Percentiles rank a stretch among this genome's conserved stretches.
Conservation (phyloP, 2,797 vertebrate genomes). For the Chelidonichthys spinosus region DNA sequence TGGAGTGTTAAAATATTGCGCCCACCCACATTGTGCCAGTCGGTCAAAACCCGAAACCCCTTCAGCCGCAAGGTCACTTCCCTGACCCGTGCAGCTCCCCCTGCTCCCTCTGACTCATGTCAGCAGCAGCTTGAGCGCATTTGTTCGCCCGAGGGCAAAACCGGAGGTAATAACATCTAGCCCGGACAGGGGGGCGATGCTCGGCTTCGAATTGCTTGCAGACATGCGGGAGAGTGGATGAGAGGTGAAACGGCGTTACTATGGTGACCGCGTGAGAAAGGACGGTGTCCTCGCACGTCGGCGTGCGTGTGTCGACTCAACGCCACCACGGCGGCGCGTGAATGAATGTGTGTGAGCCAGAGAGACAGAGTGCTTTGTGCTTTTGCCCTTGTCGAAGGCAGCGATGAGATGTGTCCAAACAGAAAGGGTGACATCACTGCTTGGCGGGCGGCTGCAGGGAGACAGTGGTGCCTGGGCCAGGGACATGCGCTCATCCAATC, state of each 20-base stretch:
- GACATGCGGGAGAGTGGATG: not conserved
- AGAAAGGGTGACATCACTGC: constrained; percentile 77
- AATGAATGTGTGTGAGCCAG: not conserved
- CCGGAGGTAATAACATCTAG: not conserved
- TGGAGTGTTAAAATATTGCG: not conserved
- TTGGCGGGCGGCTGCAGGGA: constrained; percentile 71
- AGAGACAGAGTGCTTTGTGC: constrained; percentile 46
- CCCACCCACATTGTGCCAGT: not conserved
- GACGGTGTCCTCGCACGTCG: constrained; percentile 13
- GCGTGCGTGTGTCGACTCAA: not conserved
- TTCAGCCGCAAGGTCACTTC: constrained; percentile 13
- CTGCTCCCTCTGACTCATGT: constrained; percentile 1
- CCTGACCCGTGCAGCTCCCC: constrained; percentile 4
- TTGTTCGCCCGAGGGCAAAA: constrained; percentile 15
- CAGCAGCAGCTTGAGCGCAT: constrained; percentile 8
- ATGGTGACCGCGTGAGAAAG: not conserved
- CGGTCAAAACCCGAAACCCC: constrained; percentile 1
- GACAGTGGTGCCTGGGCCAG: constrained; percentile 53
- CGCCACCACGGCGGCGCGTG: constrained; percentile 18
- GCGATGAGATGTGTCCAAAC: constrained; percentile 70
- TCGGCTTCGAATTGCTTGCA: not conserved
- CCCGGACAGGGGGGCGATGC: not conserved
- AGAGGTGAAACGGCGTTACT: not conserved
- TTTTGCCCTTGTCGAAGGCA: constrained; percentile 64
- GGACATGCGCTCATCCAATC: constrained; percentile 60